Evolutionary conservation across 92 coral and sea anemone species (phyloP).

Genomic region (Meandrina meandrites): DNA sequence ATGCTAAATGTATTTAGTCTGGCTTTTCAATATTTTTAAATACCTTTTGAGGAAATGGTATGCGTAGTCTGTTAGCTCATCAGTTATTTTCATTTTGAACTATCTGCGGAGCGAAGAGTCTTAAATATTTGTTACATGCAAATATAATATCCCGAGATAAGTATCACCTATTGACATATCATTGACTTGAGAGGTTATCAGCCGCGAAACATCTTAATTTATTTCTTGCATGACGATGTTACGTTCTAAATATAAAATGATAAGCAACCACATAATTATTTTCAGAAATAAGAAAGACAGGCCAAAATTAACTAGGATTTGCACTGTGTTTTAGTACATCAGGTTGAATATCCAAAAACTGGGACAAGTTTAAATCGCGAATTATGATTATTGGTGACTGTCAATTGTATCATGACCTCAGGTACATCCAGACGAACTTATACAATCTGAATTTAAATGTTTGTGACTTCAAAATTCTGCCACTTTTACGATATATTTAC

Average conservation of each 20-base stretch:
- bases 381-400: not conserved
- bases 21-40: not conserved
- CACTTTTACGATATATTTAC: not conserved
- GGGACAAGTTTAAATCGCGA: not conserved
- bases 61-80: not conserved
- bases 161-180: not conserved
- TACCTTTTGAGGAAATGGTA: not conserved
- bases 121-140: conserved; percentile 8
- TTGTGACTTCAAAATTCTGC: not conserved
- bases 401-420: not conserved
- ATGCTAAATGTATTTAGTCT: not conserved
- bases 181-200: conserved; percentile 17
- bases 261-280: not conserved
- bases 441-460: not conserved
- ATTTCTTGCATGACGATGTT: not conserved
- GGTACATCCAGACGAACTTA: not conserved
- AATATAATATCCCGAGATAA: not conserved
- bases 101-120: conserved; percentile 8
- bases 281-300: not conserved
- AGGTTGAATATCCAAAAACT: not conserved
- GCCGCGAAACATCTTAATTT: conserved; percentile 24
- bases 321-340: not conserved
- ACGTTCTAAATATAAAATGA: not conserved
- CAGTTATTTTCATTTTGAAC: not conserved
- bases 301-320: not conserved